These are phyloP conservation scores for Ochropacha duplaris DNA, from an alignment of 2,888 invertebrate species.

Conservation along the genomic window DNA sequence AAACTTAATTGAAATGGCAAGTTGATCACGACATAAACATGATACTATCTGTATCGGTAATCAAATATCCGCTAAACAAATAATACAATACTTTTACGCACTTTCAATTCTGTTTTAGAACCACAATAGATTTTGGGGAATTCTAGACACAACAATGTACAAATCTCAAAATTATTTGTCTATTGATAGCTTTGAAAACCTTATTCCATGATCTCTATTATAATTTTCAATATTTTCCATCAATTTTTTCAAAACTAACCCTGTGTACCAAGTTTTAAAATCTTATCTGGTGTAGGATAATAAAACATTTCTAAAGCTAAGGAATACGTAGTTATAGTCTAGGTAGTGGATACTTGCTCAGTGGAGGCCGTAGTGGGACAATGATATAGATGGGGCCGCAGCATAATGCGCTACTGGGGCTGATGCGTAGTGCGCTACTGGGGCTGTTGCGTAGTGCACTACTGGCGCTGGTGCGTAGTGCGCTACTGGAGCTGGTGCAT, in stretches of 20 bases:
- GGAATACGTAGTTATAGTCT: slow-evolving; percentile 2
- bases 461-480: slow-evolving; percentile 63
- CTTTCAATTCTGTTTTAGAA: not conserved
- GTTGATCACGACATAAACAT: slow-evolving; percentile 23
- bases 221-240: not conserved
- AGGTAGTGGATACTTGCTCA: slow-evolving; percentile 16
- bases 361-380: slow-evolving; percentile 37
- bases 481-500: slow-evolving; percentile 40
- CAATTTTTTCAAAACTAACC: not conserved
- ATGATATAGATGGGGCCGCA: slow-evolving; percentile 31
- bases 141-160: not conserved
- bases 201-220: not conserved
- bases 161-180: too few species aligned
- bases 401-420: slow-evolving; percentile 28
- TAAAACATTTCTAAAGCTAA: not conserved
- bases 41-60: too few species aligned
- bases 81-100: slow-evolving; percentile 10
- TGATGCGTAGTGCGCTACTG: slow-evolving; percentile 17
- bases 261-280: not conserved
- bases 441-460: slow-evolving; percentile 12
- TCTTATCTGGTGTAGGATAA: not conserved
- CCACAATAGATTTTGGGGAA: not conserved
- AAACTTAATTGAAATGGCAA: slow-evolving; percentile 35
- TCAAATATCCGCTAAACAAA: slow-evolving; percentile 28
- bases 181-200: not conserved